Percentiles rank a stretch among this genome's conserved stretches.
These are phyloP conservation scores for Vombatus ursinus DNA, from an alignment of 2,113 vertebrate species.

Conservation along the genomic window DNA sequence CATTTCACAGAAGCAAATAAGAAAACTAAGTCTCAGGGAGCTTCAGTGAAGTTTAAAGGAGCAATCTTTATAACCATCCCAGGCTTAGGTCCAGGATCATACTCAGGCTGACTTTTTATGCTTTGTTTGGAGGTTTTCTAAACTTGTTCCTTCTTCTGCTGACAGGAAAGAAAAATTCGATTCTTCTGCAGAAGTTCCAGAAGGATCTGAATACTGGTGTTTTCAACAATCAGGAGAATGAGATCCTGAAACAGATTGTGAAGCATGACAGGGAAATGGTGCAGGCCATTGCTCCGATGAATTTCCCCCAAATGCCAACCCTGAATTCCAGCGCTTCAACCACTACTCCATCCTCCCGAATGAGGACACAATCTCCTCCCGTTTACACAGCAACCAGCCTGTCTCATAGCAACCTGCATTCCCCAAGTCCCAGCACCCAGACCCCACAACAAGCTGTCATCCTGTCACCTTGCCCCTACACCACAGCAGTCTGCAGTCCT, in stretches of 20 bases:
- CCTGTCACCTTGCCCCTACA: conserved; percentile 95
- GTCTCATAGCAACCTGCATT: conserved; percentile 90
- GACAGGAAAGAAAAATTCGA: conserved; percentile 98
- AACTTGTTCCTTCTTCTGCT: conserved; percentile 57
- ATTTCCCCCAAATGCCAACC: conserved; percentile 87
- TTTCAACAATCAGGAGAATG: conserved; percentile 99
- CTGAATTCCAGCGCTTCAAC: conserved; percentile 88
- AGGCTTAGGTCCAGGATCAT: not conserved
- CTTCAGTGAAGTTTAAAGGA: not conserved
- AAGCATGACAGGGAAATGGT: conserved; percentile 99
- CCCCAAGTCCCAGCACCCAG: conserved; percentile 88
- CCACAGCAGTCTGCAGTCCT: conserved; percentile 91
- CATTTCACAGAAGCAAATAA: not conserved
- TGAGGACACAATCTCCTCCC: conserved; percentile 89
- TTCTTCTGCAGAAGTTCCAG: conserved; percentile 98
- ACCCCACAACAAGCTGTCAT: conserved; percentile 87
- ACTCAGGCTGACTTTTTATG: not conserved
- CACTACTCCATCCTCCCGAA: conserved; percentile 86
- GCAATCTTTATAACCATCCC: not conserved
- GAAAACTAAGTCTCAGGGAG: not conserved
- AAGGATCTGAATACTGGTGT: conserved; percentile 98
- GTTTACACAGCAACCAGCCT: conserved; percentile 88
- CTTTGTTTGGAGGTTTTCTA: conserved; percentile 21
- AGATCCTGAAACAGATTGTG: conserved; percentile 99
- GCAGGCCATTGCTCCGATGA: conserved; percentile 90